phyloP scores from a whole-genome alignment of 2,888 invertebrate species.

The Therioaphis trifolii region DNA sequence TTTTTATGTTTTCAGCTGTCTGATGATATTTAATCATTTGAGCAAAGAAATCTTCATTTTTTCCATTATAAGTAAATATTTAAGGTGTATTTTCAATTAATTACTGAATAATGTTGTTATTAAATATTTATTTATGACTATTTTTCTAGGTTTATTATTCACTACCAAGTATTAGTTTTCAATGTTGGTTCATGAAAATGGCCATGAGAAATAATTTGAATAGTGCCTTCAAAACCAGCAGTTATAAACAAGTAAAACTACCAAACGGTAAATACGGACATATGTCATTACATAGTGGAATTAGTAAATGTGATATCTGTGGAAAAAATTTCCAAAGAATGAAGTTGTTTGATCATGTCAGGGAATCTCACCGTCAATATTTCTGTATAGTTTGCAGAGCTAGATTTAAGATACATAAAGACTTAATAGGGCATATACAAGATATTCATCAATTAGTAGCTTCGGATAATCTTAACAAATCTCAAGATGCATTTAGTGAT shows the following conservation, averaged over 20 bases:
- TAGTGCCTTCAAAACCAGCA: conserved; percentile 15
- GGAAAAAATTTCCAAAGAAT: conserved; percentile 51
- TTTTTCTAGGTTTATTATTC: conserved; percentile 35
- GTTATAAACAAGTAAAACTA: conserved; percentile 49
- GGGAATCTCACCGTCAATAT: conserved; percentile 46
- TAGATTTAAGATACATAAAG: conserved; percentile 56
- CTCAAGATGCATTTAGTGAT: conserved; percentile 52
- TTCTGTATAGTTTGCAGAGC: conserved; percentile 54
- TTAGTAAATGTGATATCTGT: conserved; percentile 59
- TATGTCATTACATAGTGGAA: conserved; percentile 31
- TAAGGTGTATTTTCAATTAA: no score
- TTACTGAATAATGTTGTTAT: not conserved
- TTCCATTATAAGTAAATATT: no score
- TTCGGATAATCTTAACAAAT: conserved; percentile 53
- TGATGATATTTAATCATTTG: not conserved
- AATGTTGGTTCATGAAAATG: conserved; percentile 45
- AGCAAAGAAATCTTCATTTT: not conserved
- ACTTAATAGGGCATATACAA: conserved; percentile 45
- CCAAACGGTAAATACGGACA: conserved; percentile 55
- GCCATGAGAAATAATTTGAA: conserved; percentile 60
- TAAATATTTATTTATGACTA: not conserved
- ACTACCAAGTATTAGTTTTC: conserved; percentile 12
- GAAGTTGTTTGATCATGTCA: conserved; percentile 57
- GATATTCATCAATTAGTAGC: conserved; percentile 56
- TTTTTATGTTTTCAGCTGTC: conserved; percentile 14